Base-by-base conservation (phyloP, 30 jellyfish, hydroid and myxozoan species). In the Hydractinia echinata region DNA sequence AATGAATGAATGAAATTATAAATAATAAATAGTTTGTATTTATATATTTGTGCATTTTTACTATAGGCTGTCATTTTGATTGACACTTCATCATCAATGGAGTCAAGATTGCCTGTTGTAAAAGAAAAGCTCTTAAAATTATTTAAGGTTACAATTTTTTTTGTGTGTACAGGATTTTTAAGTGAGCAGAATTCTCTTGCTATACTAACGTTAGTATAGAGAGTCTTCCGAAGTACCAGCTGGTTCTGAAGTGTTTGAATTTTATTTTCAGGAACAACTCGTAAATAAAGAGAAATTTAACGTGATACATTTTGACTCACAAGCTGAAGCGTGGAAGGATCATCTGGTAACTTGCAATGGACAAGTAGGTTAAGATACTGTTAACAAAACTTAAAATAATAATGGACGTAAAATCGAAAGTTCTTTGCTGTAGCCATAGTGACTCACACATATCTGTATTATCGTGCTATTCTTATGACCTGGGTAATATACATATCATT, bases 1-100 rank as follows among this genome's bases (percentile, higher is more conserved):
- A 30, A 30, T 0, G 44, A 30, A 30, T 30, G 44, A 30, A 30
- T 30, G 44, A 30, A n/a, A n/a, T n/a, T n/a, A n/a, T n/a, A n/a
- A n/a, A n/a, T n/a, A n/a, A n/a, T n/a, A n/a, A n/a, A 30, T 30
- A 30, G n/a, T 30, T 30, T 30, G 44, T 30, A 30, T 51, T 66
- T 15, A 19, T 5, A 69, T 53, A 6, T 14, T 30, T 5, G 8
- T 53, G 49, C 9, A 39, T 7, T 49, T 82, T 77, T 53, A 10
- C 73, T 76, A 10, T 73, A 91, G 98, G 89, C 87, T 39, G 86
- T 81, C 55, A 70, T 94, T 15, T 86, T 94, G 50, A 89, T 94
- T 64, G 99, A 94, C 71, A 94, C 99, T 21, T 94, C 99, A 5
- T 88, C 96, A 8, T 94, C 99, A 6, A 94, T 94, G 87, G 99